These are phyloP conservation scores for Podarcis lilfordi DNA, from an alignment of 2,797 vertebrate species.

Conservation along the genomic window DNA sequence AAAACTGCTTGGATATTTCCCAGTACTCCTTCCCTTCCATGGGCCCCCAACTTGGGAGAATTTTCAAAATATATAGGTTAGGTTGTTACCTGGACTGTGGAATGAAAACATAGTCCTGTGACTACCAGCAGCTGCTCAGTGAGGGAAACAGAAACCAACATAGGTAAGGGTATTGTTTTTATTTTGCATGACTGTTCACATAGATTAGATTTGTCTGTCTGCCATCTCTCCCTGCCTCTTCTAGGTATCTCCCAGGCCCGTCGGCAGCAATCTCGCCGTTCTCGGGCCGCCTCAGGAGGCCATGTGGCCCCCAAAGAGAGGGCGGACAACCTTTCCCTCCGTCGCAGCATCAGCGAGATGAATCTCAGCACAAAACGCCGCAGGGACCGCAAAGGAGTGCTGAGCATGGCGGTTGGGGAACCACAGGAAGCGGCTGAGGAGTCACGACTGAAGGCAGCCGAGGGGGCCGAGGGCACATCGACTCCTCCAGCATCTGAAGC, in stretches of 20 bases:
- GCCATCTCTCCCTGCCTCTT: background rate
- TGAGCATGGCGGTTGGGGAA: slow-evolving; percentile 85
- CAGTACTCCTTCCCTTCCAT: background rate
- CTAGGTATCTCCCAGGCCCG: slow-evolving; percentile 60
- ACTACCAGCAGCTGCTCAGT: too few species aligned
- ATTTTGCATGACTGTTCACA: background rate
- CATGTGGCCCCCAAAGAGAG: slow-evolving; percentile 82
- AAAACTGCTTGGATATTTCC: background rate
- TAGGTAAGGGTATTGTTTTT: too few species aligned
- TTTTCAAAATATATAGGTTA: background rate
- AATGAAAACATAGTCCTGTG: too few species aligned
- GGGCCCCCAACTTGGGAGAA: background rate
- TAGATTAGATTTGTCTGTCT: background rate
- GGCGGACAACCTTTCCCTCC: slow-evolving; percentile 85
- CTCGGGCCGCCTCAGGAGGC: slow-evolving; percentile 86
- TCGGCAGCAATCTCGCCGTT: slow-evolving; percentile 75
- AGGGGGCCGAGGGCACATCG: background rate
- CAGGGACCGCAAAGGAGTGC: slow-evolving; percentile 86
- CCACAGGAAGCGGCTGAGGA: slow-evolving; percentile 25
- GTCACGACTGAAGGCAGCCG: background rate
- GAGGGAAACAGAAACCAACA: too few species aligned
- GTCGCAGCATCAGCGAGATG: slow-evolving; percentile 93
- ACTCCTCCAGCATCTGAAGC: background rate
- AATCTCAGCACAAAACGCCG: slow-evolving; percentile 89
- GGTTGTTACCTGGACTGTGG: too few species aligned